Evolutionary conservation across 2,113 vertebrate genomes (phyloP).

Genomic region (Rafetus swinhoei): DNA sequence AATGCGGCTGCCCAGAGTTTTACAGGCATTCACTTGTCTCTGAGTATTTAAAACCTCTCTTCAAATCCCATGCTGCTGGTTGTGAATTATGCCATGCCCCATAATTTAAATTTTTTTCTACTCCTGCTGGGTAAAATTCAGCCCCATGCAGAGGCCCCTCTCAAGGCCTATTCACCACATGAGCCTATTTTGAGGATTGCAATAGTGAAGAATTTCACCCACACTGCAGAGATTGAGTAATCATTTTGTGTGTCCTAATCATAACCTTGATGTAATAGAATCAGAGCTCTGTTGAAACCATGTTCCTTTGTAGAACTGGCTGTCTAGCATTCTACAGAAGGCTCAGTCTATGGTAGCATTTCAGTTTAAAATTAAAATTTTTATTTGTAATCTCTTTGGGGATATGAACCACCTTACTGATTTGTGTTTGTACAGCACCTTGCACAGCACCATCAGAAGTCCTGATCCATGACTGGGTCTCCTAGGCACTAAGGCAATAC

Average conservation of each 20-base stretch:
- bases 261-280: background rate
- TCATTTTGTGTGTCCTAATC: background rate
- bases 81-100: constrained; percentile 6
- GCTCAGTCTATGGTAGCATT: background rate
- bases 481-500: background rate
- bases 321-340: background rate
- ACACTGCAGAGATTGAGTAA: background rate
- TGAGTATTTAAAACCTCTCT: constrained; percentile 35
- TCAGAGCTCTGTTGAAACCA: background rate
- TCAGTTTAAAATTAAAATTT: background rate
- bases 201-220: background rate
- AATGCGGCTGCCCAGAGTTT: background rate
- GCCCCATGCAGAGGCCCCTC: background rate
- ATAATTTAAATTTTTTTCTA: background rate
- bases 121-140: background rate
- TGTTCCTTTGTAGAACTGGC: background rate
- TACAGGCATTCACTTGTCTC: constrained; percentile 35
- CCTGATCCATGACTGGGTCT: background rate
- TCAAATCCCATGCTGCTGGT: background rate
- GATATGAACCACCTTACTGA: too few relatives aligned
- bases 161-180: background rate
- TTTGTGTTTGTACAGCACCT: background rate
- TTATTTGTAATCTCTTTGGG: background rate
- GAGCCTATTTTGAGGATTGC: background rate
- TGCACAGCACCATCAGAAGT: background rate